Conservation (phyloP, 1,140 invertebrate genomes). For the Lucilia sericata region DNA sequence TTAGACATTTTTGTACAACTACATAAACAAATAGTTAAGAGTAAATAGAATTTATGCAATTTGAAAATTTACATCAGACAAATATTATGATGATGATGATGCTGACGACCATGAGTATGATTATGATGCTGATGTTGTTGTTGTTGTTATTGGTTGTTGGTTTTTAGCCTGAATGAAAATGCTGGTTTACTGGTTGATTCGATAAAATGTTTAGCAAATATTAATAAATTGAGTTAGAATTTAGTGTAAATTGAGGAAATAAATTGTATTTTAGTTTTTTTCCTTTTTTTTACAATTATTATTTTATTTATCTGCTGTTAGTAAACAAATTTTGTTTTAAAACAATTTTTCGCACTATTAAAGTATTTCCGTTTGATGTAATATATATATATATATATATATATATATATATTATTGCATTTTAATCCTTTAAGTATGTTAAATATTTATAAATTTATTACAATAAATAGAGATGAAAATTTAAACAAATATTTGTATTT, state of each 20-base stretch:
- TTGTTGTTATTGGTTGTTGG: not conserved
- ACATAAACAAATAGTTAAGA: not conserved
- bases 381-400: no score
- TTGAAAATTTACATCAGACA: slow-evolving; percentile 20
- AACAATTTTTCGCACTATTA: no score
- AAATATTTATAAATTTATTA: no score
- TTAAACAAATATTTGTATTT: no score
- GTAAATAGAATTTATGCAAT: slow-evolving; percentile 34
- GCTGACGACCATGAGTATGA: not conserved
- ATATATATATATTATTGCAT: no score
- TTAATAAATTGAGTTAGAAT: slow-evolving; percentile 7
- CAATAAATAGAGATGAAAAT: no score
- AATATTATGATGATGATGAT: not conserved
- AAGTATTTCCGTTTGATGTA: no score
- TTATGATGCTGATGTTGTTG: not conserved
- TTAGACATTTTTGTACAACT: no score
- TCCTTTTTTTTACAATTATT: not conserved
- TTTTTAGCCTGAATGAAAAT: not conserved
- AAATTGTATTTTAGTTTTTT: not conserved
- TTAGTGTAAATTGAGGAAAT: slow-evolving; percentile 6
- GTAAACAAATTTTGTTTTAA: no score
- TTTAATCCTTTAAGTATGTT: no score
- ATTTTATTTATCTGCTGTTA: no score
- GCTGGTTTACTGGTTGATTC: not conserved
- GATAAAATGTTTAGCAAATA: slow-evolving; percentile 7